Percentiles rank a stretch among this genome's conserved stretches.
These are phyloP conservation scores for Gallinago jamesoni DNA, from an alignment of 2,113 vertebrate species.

Conservation along the genomic window DNA sequence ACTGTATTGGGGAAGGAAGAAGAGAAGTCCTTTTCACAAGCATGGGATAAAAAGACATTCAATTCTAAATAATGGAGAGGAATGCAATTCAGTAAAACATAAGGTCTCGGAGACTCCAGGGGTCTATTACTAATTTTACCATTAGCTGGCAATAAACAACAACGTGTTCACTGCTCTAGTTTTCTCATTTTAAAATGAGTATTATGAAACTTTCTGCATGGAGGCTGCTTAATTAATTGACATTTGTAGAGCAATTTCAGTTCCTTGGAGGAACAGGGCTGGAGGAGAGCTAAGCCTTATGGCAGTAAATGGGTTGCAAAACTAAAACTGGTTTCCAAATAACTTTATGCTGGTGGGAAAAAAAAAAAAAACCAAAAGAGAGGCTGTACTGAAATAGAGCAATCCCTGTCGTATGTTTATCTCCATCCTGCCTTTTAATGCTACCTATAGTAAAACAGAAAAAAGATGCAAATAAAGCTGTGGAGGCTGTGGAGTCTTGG, in stretches of 20 bases:
- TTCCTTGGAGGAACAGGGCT: background rate
- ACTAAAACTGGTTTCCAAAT: background rate
- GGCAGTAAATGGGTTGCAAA: background rate
- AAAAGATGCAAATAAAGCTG: background rate
- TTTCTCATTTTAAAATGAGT: background rate
- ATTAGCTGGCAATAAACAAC: background rate
- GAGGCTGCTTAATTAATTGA: constrained; percentile 39
- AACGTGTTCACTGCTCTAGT: background rate
- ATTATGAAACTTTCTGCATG: constrained; percentile 27
- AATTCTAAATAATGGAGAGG: background rate
- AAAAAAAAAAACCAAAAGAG: background rate
- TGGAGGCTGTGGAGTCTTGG: background rate
- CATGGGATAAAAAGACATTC: background rate
- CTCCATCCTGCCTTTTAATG: background rate
- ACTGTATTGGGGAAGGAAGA: background rate
- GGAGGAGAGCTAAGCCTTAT: background rate
- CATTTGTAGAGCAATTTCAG: constrained; percentile 12
- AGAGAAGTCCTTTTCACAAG: background rate
- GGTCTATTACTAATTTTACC: background rate
- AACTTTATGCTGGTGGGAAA: background rate
- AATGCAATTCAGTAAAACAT: background rate
- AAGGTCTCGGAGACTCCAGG: background rate
- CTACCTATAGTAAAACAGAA: background rate
- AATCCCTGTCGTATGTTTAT: background rate
- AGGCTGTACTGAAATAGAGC: background rate